These are phyloP conservation scores for Acrossocheilus wenchowensis DNA, from an alignment of 2,797 vertebrate species.

Conservation along the genomic window DNA sequence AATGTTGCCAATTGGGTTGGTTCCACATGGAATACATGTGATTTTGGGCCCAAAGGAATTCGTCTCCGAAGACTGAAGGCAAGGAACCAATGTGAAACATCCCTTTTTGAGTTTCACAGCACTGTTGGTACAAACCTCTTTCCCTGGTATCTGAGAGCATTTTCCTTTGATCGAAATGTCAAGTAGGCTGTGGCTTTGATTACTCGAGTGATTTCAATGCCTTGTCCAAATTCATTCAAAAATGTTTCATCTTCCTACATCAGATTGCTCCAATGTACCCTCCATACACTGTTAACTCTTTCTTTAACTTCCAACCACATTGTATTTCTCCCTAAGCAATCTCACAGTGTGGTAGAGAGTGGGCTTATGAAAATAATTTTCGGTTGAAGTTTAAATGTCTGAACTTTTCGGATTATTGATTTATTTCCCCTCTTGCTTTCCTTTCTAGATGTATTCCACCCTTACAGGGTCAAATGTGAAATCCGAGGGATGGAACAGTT, in stretches of 20 bases:
- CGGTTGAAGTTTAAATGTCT: neutral
- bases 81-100: constrained; percentile 19
- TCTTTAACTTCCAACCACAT: neutral
- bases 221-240: neutral
- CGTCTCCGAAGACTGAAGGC: neutral
- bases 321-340: neutral
- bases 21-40: constrained; percentile 52
- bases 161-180: constrained; percentile 36
- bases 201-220: constrained; percentile 26
- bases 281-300: constrained; percentile 23
- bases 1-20: constrained; percentile 42
- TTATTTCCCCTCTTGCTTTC: constrained; percentile 16
- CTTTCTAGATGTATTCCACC: constrained; percentile 30
- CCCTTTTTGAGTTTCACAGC: constrained; percentile 9
- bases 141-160: neutral
- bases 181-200: constrained; percentile 15
- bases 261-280: neutral
- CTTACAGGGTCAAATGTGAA: constrained; percentile 40
- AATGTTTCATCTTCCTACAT: constrained; percentile 34
- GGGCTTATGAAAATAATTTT: constrained; percentile 4
- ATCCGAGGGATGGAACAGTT: constrained; percentile 35
- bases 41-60: constrained; percentile 33
- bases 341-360: neutral
- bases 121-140: neutral
- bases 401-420: constrained; percentile 35